phyloP scores from a whole-genome alignment of 2,888 invertebrate genomes.

The Dichetophora obliterata region DNA sequence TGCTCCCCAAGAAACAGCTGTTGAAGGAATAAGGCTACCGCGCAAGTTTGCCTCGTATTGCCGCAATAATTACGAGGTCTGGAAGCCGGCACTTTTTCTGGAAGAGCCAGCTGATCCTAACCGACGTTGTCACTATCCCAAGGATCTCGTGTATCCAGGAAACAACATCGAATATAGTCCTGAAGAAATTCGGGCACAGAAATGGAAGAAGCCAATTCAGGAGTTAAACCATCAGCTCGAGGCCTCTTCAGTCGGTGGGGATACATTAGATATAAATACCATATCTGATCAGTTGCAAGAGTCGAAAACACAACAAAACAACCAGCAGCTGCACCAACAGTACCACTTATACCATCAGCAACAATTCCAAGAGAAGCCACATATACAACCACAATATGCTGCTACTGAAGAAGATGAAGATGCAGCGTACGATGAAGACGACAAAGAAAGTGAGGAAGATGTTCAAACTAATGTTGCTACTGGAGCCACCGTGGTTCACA shows the following conservation, averaged over 20 bases:
- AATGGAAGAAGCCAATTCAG: constrained; percentile 54
- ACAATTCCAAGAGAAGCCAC: constrained; percentile 9
- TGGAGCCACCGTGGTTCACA: constrained; percentile 33
- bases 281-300: constrained; percentile 47
- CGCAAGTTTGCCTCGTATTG: constrained; percentile 64
- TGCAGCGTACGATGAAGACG: constrained; percentile 51
- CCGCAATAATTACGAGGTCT: constrained; percentile 67
- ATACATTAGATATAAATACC: constrained; percentile 5
- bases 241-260: not conserved
- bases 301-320: constrained; percentile 26
- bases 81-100: constrained; percentile 67
- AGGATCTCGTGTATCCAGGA: constrained; percentile 64
- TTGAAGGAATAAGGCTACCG: constrained; percentile 63
- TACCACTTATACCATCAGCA: constrained; percentile 42
- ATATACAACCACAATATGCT: constrained; percentile 46
- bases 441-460: constrained; percentile 43
- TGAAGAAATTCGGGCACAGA: constrained; percentile 65
- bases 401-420: constrained; percentile 43
- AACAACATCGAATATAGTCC: constrained; percentile 66
- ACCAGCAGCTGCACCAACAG: constrained; percentile 35
- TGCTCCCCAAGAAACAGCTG: constrained; percentile 35
- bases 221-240: constrained; percentile 38
- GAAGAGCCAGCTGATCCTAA: constrained; percentile 69
- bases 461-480: constrained; percentile 6
- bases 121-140: constrained; percentile 66